phyloP scores from a whole-genome alignment of 2,113 vertebrate genomes.

The Seriola aureovittata region DNA sequence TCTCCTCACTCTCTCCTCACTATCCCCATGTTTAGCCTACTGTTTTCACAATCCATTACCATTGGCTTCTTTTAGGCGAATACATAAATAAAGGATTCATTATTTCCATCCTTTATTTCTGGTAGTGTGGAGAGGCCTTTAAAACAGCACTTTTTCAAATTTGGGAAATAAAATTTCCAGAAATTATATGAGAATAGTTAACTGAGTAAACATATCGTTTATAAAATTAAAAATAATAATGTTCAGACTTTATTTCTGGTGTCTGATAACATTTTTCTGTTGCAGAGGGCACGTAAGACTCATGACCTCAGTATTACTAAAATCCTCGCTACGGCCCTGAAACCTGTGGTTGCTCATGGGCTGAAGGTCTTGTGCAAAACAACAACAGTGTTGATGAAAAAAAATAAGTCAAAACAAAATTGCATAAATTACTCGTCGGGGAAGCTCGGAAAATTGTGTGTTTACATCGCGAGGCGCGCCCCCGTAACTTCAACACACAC shows the following conservation, averaged over 20 bases:
- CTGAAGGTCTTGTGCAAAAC: neutral
- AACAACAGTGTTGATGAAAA: neutral
- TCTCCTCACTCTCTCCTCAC: neutral
- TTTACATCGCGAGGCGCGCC: conserved; percentile 69
- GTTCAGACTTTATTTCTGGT: too few species aligned
- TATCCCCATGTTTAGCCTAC: too few species aligned
- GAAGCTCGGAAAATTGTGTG: conserved; percentile 38
- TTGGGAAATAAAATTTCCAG: neutral
- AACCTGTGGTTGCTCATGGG: neutral
- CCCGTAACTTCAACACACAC: conserved; percentile 27
- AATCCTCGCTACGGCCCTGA: conserved; percentile 1
- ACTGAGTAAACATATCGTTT: neutral
- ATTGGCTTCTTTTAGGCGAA: neutral
- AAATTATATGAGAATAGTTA: neutral
- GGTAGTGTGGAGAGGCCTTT: neutral
- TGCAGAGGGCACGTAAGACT: neutral
- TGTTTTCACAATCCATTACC: neutral
- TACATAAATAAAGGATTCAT: neutral
- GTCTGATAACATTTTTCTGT: neutral
- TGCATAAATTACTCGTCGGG: too few species aligned
- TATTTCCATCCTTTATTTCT: neutral
- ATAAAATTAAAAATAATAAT: neutral
- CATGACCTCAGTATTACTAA: neutral
- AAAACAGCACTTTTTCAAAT: neutral
- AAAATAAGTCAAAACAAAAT: rapidly evolving